Evolutionary conservation across 2,797 vertebrate genomes (phyloP).

Genomic region (Mormyrus hasselquistii): DNA sequence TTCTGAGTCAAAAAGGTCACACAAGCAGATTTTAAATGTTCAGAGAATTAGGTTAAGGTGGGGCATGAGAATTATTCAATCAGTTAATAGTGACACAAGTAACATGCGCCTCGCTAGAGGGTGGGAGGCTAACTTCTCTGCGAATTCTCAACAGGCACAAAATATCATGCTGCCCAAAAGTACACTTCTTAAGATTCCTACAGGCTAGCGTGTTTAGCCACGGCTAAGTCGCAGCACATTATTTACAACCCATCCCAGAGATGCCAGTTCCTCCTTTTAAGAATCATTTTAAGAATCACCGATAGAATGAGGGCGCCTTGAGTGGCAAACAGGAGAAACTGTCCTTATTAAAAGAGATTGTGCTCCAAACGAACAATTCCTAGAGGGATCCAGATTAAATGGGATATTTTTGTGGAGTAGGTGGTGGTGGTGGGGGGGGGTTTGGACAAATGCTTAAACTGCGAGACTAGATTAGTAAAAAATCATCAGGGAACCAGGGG

Average conservation of each 20-base stretch:
- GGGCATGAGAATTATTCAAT: neutral
- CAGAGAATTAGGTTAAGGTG: neutral
- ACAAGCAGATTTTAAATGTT: neutral
- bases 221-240: conserved; percentile 53
- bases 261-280: conserved; percentile 48
- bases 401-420: conserved; percentile 48
- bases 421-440: conserved; percentile 29
- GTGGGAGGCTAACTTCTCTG: neutral
- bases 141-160: neutral
- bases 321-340: conserved; percentile 49
- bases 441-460: conserved; percentile 49
- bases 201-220: conserved; percentile 20
- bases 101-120: neutral
- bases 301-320: conserved; percentile 39
- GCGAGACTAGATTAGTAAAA: conserved; percentile 55
- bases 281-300: conserved; percentile 47
- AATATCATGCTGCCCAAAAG: neutral
- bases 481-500: conserved; percentile 45
- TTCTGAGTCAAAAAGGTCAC: neutral
- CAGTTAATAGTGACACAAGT: neutral
- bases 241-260: conserved; percentile 62
- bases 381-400: conserved; percentile 65
- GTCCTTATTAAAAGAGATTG: conserved; percentile 67
- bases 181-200: neutral
- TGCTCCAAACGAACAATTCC: conserved; percentile 60